phyloP scores from a whole-genome alignment of 2,888 invertebrate genomes.

The Allolobophora icterica region DNA sequence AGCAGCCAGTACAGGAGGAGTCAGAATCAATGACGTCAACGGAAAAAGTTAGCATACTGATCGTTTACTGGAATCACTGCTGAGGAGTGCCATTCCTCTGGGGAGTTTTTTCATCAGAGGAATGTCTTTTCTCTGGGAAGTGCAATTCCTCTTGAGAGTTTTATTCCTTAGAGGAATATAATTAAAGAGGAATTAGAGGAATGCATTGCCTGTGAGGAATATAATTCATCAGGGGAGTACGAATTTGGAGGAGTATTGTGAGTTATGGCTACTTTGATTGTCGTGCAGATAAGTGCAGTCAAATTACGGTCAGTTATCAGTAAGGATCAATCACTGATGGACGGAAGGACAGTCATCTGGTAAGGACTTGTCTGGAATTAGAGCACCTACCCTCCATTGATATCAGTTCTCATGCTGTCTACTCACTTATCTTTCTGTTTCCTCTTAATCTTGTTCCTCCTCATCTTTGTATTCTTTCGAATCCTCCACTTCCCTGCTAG shows the following conservation, averaged over 20 bases:
- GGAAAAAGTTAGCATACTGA: constrained; percentile 6
- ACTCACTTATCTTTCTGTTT: background rate
- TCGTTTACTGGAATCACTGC: background rate
- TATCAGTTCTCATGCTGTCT: background rate
- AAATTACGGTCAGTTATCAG: background rate
- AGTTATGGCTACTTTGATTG: background rate
- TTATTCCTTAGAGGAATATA: background rate
- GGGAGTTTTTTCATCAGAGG: background rate
- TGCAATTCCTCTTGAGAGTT: background rate
- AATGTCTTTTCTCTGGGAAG: background rate
- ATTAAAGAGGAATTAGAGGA: too few relatives aligned
- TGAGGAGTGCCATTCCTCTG: background rate
- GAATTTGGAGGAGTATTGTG: background rate
- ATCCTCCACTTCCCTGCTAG: background rate
- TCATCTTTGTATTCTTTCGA: background rate
- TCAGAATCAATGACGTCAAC: background rate
- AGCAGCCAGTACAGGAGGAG: background rate
- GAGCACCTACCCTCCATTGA: background rate
- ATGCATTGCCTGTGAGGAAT: background rate
- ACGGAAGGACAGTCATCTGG: background rate
- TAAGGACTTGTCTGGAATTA: background rate
- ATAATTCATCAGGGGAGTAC: background rate
- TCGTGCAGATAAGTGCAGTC: background rate
- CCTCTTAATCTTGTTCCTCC: background rate
- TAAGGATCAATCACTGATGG: background rate